phyloP scores from a whole-genome alignment of 2,113 vertebrate species.

The Elaphurus davidianus region DNA sequence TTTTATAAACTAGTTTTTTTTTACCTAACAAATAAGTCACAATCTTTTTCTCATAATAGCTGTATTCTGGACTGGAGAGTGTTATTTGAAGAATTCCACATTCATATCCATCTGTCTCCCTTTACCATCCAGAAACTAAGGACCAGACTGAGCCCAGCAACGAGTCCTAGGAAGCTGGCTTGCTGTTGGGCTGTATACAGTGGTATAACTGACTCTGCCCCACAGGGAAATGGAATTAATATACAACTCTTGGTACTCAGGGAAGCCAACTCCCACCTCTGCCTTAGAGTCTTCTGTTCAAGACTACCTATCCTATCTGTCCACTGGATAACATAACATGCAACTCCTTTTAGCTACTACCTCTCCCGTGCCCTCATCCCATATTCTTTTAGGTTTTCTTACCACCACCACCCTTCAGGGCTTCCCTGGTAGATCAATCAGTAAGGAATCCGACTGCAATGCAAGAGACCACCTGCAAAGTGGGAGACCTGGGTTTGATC shows the following conservation, averaged over 20 bases:
- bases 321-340: not conserved
- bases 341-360: not conserved
- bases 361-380: not conserved
- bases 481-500: not conserved
- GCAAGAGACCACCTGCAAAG: not conserved
- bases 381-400: not conserved
- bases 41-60: slow-evolving; percentile 6
- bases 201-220: not conserved
- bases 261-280: not conserved
- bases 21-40: slow-evolving; percentile 1
- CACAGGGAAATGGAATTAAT: not conserved
- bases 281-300: not conserved
- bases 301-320: not conserved
- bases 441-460: not conserved
- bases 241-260: not conserved
- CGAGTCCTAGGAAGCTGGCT: not conserved
- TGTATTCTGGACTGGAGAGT: not conserved
- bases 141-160: not conserved
- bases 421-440: not conserved
- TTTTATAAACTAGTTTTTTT: not conserved
- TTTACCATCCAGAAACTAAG: not conserved
- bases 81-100: slow-evolving; percentile 19
- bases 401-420: not conserved
- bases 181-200: not conserved
- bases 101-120: not conserved